A percentile compares a stretch with the other conserved stretches of the same genome.
These are phyloP conservation scores for Sitobion miscanthi DNA, from an alignment of 1,140 invertebrate species.

Conservation along the genomic window DNA sequence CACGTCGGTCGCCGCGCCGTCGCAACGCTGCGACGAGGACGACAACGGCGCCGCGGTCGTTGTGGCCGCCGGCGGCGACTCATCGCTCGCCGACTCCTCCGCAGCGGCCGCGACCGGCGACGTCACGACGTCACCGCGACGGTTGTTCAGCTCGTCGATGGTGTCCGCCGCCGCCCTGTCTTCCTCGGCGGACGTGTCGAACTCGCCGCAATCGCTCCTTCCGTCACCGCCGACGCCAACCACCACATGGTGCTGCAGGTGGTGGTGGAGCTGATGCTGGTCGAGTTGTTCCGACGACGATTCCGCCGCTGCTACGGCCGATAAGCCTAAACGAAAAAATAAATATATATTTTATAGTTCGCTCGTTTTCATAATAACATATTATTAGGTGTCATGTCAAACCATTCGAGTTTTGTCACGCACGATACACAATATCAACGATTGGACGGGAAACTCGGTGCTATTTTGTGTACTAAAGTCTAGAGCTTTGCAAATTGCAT, in stretches of 20 bases:
- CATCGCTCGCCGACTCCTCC: background rate
- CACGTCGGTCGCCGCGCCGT: background rate
- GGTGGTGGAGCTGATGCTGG: background rate
- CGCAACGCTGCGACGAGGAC: constrained; percentile 3
- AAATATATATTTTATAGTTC: background rate
- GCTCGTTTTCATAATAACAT: background rate
- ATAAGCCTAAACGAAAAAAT: constrained; percentile 32
- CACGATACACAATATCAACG: background rate
- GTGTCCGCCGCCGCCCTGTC: constrained; percentile 58
- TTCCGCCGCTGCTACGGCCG: background rate
- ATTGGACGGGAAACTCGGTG: background rate
- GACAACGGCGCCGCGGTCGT: background rate
- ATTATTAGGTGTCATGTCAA: background rate
- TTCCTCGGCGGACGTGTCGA: constrained; percentile 51
- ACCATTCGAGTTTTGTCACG: background rate
- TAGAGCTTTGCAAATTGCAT: background rate
- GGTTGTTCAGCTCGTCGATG: constrained; percentile 57
- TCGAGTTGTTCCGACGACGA: background rate
- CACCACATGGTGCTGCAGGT: constrained; percentile 35
- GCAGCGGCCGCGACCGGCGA: background rate
- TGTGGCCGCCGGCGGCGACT: background rate
- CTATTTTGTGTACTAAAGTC: background rate
- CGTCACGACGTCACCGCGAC: constrained; percentile 21
- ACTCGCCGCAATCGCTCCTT: constrained; percentile 45
- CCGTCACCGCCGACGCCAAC: background rate